A percentile compares a stretch with the other conserved stretches of the same genome.
Evolutionary conservation across 2,113 vertebrate species (phyloP).

Genomic region (Pseudorhombus dupliciocellatus): DNA sequence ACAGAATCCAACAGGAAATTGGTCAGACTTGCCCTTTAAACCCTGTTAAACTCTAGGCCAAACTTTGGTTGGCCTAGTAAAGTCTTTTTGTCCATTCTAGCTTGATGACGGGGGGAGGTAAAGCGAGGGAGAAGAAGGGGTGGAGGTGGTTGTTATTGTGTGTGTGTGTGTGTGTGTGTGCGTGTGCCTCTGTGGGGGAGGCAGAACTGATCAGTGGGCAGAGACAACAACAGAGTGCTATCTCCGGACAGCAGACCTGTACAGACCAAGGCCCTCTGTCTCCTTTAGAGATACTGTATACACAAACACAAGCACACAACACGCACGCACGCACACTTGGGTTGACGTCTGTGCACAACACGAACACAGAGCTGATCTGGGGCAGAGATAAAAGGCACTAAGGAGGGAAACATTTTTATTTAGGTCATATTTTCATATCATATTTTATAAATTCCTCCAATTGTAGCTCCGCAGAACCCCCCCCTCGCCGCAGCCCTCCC

Average conservation of each 20-base stretch:
- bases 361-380: conserved; percentile 32
- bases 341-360: not conserved
- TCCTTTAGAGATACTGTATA: conserved; percentile 26
- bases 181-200: conserved; percentile 39
- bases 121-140: conserved; percentile 11
- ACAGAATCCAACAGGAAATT: not conserved
- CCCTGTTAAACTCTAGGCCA: not conserved
- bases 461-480: conserved; percentile 33
- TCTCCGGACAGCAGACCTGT: conserved; percentile 65
- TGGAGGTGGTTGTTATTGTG: conserved; percentile 3
- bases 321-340: not conserved
- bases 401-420: conserved; percentile 61
- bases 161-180: conserved; percentile 13
- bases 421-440: conserved; percentile 68
- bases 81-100: conserved; percentile 12
- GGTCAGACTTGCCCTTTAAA: not conserved
- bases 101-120: conserved; percentile 22
- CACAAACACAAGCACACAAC: not conserved
- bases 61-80: not conserved
- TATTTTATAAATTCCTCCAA: conserved; percentile 50
- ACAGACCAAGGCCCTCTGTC: conserved; percentile 34
- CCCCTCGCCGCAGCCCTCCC: conserved; percentile 17
- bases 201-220: conserved; percentile 54
- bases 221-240: conserved; percentile 64
- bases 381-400: conserved; percentile 24